Evolutionary conservation across 2,888 invertebrate genomes (phyloP), one percentile per base, ranked within the genome.

Genomic region (Tachina lurida): DNA sequence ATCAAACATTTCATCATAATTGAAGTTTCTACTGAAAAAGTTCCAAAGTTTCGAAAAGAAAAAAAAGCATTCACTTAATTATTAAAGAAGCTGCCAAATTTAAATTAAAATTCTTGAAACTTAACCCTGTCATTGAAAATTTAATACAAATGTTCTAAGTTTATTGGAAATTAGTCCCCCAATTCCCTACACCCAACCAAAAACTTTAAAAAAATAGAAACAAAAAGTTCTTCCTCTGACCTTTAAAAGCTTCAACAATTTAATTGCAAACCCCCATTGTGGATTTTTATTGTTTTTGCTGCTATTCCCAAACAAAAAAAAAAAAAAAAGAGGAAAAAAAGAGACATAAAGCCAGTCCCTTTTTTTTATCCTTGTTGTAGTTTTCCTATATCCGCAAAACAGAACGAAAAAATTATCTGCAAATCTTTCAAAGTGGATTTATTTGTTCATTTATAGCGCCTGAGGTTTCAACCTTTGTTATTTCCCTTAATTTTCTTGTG

Each of bases 391-490:
- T 22, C 12, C 19, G 31, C 19, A 54, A 54, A 52, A n/a, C 31
- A 39, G 47, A 58, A 45, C n/a, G n/a, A 56, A 67, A 19, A 79
- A 12, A 47, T 47, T 31, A 31, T 22, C 17, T 22, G 19, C 63
- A 71, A 73, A 60, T 19, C 45, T 68, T 77, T 68, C 67, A 70
- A 77, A 77, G 47, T 73, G 52, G 77, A 79, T 75, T 85, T 85
- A 52, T 77, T 81, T 81, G 73, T 79, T 79, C 79, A 45, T 70
- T 79, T 83, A 43, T 58, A 73, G 22, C 49, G 83, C 83, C 79
- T 76, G 56, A 67, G 83, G 83, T 63, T 76, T 19, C 58, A 77
- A 83, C 76, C 83, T 83, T 82, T 82, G 85, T 79, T 71, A 79
- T 79, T 82, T 68, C 31, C 58, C 52, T 47, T 41, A 49, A 60